Conservation (phyloP, 2,113 vertebrate genomes). For the Stegastes partitus region DNA sequence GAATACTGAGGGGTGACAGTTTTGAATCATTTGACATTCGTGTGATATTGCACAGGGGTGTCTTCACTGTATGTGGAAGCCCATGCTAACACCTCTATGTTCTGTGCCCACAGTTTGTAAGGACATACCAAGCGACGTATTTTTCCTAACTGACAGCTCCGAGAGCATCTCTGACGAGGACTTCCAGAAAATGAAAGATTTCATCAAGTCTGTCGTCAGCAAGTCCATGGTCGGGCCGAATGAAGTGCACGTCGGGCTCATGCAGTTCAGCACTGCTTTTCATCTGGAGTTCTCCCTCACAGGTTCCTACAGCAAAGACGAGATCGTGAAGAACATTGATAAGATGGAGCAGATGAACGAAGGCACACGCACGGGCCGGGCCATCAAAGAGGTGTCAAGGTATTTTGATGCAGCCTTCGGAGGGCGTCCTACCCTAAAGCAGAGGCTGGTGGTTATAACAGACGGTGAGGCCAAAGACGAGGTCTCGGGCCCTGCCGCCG, state of each 20-base stretch:
- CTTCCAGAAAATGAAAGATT: conserved; percentile 83
- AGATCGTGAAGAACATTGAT: conserved; percentile 65
- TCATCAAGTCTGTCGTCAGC: conserved; percentile 79
- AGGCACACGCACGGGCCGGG: conserved; percentile 76
- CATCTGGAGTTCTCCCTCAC: conserved; percentile 80
- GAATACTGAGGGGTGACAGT: too few relatives aligned
- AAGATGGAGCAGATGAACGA: conserved; percentile 67
- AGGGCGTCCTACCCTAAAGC: conserved; percentile 72
- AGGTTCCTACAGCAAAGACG: conserved; percentile 6
- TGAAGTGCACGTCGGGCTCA: conserved; percentile 81
- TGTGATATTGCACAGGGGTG: too few relatives aligned
- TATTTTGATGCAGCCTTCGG: conserved; percentile 78
- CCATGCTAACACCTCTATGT: not conserved
- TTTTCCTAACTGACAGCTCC: conserved; percentile 87
- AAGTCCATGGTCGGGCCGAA: conserved; percentile 64
- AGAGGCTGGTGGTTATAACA: conserved; percentile 84
- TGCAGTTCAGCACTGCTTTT: conserved; percentile 82
- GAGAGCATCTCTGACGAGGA: conserved; percentile 66
- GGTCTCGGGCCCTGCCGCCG: conserved; percentile 70
- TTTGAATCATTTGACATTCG: too few relatives aligned
- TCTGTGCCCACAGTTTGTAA: conserved; percentile 79
- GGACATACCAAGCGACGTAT: conserved; percentile 78
- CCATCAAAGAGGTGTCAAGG: conserved; percentile 66
- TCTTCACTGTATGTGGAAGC: not conserved
- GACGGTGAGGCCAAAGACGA: conserved; percentile 81